These are phyloP conservation scores for Leucopsar rothschildi DNA, from an alignment of 2,113 vertebrate genomes.

Conservation along the genomic window DNA sequence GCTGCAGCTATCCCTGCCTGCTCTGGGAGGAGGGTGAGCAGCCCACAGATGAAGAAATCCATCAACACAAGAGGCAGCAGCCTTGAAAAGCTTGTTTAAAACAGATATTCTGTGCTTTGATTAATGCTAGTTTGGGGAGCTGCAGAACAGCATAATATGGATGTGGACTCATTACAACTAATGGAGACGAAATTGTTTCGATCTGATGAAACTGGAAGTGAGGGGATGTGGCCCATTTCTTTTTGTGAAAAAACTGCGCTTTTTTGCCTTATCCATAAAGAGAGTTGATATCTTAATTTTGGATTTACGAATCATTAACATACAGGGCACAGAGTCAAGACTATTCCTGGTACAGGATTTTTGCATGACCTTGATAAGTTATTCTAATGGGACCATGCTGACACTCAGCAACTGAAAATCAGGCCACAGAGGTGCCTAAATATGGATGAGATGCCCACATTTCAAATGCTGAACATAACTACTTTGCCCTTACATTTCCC, in stretches of 20 bases:
- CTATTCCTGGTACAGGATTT: constrained; percentile 5
- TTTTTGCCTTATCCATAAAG: neutral
- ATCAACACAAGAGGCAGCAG: neutral
- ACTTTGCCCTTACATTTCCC: constrained; percentile 16
- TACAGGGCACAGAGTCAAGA: neutral
- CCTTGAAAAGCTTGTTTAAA: neutral
- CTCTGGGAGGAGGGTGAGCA: neutral
- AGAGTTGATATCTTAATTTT: neutral
- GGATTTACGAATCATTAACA: neutral
- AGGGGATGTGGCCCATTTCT: neutral
- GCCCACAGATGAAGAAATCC: neutral
- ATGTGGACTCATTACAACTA: neutral
- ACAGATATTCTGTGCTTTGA: neutral
- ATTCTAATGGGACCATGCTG: constrained; percentile 1
- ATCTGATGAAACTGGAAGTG: neutral
- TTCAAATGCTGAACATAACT: neutral
- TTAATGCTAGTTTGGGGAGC: neutral
- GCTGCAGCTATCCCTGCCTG: neutral
- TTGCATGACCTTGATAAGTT: constrained; percentile 24
- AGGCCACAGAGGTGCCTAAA: neutral
- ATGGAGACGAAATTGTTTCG: neutral
- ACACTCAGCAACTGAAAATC: neutral
- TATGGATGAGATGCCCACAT: neutral
- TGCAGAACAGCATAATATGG: neutral
- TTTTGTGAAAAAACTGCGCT: neutral